A percentile compares a stretch with the other conserved stretches of the same genome.
Evolutionary conservation across 2,113 vertebrate species (phyloP).

Genomic region (Notiomystis cincta): DNA sequence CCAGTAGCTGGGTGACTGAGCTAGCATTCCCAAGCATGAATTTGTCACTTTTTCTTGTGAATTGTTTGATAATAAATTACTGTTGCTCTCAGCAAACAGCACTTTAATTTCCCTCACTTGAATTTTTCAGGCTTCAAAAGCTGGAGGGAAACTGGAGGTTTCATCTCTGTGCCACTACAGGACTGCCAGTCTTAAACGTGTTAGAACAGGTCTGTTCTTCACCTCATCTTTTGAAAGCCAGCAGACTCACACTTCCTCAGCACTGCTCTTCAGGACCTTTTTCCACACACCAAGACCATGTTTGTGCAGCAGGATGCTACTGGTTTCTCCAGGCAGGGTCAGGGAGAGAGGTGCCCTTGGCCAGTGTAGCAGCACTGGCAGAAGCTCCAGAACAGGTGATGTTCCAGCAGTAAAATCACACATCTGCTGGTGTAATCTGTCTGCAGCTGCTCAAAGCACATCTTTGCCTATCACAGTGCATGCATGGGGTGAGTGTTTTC

Average conservation of each 20-base stretch:
- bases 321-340: background rate
- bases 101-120: background rate
- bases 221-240: background rate
- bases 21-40: background rate
- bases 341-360: background rate
- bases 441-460: background rate
- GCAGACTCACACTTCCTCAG: background rate
- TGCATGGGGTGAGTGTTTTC: background rate
- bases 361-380: background rate
- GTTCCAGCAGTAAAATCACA: background rate
- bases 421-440: background rate
- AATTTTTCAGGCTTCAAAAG: background rate
- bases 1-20: background rate
- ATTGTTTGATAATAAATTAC: background rate
- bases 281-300: background rate
- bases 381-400: background rate
- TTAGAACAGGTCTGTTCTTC: background rate
- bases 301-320: background rate
- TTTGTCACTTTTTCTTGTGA: background rate
- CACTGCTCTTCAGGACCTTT: background rate
- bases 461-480: background rate
- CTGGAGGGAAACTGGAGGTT: background rate
- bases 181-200: background rate
- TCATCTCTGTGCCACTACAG: background rate
- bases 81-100: background rate